Percentiles rank a stretch among this genome's conserved stretches.
Evolutionary conservation across 1,140 invertebrate species (phyloP).

Genomic region (Apis laboriosa): DNA sequence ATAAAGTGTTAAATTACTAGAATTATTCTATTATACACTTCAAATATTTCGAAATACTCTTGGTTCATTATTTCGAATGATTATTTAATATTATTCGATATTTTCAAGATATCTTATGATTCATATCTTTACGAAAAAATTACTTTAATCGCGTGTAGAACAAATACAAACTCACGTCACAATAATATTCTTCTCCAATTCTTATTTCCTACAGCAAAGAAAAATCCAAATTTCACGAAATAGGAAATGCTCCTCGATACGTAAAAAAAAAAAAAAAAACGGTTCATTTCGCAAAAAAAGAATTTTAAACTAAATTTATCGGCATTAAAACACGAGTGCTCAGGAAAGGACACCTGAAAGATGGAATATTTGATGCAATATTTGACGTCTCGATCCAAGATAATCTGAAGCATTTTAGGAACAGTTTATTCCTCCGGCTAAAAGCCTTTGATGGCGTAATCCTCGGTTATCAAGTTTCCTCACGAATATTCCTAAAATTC

Average conservation of each 20-base stretch:
- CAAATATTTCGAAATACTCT: no score
- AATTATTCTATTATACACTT: neutral
- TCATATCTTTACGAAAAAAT: no score
- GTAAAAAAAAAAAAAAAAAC: neutral
- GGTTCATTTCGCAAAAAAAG: neutral
- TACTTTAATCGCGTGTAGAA: no score
- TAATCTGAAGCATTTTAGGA: conserved; percentile 34
- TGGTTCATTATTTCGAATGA: no score
- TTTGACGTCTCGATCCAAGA: conserved; percentile 18
- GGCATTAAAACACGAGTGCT: neutral
- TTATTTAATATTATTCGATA: no score
- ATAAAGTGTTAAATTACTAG: neutral
- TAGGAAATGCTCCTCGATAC: neutral
- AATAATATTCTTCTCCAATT: no score
- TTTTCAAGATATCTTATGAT: no score
- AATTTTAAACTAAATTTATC: neutral
- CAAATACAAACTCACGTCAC: no score
- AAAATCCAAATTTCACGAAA: no score
- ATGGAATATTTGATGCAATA: conserved; percentile 3
- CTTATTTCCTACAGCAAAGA: no score
- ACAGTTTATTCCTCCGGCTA: conserved; percentile 18
- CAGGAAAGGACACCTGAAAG: no score
- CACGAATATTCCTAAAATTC: conserved; percentile 20
- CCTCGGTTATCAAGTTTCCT: conserved; percentile 19
- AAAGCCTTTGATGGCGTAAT: conserved; percentile 35